Base-by-base conservation (phyloP, 2,888 invertebrate genomes). In the Antitype chi region DNA sequence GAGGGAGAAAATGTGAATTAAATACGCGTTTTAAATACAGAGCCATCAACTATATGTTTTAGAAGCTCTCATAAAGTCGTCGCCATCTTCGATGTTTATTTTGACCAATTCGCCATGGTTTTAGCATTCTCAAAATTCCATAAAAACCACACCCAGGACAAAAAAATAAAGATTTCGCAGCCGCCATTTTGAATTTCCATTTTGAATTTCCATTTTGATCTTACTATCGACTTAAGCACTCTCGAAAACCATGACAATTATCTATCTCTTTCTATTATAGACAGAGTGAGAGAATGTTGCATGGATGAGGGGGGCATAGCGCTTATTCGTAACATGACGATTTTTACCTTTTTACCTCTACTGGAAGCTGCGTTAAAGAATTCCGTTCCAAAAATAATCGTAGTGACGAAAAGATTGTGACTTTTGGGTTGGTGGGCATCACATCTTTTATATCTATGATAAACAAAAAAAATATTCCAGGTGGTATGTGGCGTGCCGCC, bases 401-500 rank as follows among this genome's bases (percentile, higher is more conserved):
- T 47, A 25, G 13, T 20, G 20, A 66, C 7, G 20, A 23, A 13
- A 2, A 8, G 13, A n/a, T n/a, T n/a, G 8, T 49, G 25, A 28
- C 8, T 49, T 47, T 9, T 9, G 5, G 28, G 5, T 66, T 49
- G 4, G 1, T 28, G 9, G 9, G 43, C 9, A 43, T 43, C 43
- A 9, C 43, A 43, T 9, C 1, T 23, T 52, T 23, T 0, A 67
- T 23, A 52, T 15, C 3, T 15, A 52, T 28, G 5, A n/a, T 67
- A 52, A 52, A 17, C 7, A n/a, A 32, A 20, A n/a, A 0, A 17
- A 17, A 11, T 0, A 17, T 53, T 7, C 11, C 2, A 79, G 95
- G 99, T 99, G 76, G 99, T 99, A 71, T 97, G 98, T 81, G 99
- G 99, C 66, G 98, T 99, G 77, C 99, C 99, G 53, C 99, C 99